These are phyloP conservation scores for Passer domesticus DNA, from an alignment of 2,113 vertebrate genomes.

Conservation along the genomic window DNA sequence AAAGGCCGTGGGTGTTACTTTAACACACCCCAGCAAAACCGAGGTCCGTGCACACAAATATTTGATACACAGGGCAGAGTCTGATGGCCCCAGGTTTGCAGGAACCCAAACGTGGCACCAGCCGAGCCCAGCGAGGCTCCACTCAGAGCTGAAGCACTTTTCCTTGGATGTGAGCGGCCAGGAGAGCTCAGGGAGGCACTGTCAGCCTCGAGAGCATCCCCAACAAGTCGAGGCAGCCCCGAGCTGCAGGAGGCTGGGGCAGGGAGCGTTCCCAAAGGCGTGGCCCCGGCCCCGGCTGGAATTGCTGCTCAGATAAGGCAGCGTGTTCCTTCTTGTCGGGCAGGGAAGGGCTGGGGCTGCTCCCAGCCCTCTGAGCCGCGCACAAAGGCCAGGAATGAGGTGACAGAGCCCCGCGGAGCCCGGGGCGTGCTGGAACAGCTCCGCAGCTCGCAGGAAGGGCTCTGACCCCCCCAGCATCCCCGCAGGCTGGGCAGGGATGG, in stretches of 20 bases:
- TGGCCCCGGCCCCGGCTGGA: constrained; percentile 32
- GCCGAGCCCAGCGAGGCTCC: accelerated
- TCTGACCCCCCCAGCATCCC: background rate
- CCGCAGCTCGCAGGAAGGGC: background rate
- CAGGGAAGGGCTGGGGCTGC: constrained; percentile 68
- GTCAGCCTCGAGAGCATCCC: background rate
- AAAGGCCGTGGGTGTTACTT: background rate
- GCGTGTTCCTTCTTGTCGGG: constrained; percentile 66
- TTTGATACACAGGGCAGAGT: accelerated
- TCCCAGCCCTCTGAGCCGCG: constrained; percentile 37
- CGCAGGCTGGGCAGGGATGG: background rate
- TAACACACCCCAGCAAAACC: background rate
- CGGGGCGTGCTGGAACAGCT: constrained; percentile 54
- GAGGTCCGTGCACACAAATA: accelerated
- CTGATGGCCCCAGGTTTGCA: background rate
- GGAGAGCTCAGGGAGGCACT: background rate
- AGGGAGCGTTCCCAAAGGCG: constrained; percentile 65
- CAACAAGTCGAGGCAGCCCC: constrained; percentile 61
- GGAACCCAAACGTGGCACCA: accelerated
- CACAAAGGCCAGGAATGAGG: constrained; percentile 46
- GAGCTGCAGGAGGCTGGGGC: constrained; percentile 28
- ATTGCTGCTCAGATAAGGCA: constrained; percentile 43
- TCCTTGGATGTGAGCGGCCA: background rate
- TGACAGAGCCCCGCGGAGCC: constrained; percentile 29
- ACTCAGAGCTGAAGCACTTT: accelerated